phyloP scores from a whole-genome alignment of 2,113 vertebrate genomes.

The Motacilla tschutschensis region DNA sequence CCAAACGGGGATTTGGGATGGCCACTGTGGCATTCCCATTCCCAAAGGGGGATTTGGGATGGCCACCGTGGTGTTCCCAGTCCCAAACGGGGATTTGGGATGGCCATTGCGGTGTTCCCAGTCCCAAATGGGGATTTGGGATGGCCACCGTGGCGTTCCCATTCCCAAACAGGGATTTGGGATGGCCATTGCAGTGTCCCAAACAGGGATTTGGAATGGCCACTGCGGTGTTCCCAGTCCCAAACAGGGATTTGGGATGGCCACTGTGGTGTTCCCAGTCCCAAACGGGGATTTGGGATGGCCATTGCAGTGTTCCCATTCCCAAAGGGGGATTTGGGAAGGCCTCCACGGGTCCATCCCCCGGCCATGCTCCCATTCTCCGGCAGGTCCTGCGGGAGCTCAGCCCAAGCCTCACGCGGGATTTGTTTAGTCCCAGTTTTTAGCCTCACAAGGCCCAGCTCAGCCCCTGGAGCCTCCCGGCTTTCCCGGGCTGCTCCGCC shows the following conservation, averaged over 20 bases:
- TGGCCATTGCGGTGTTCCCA: fast-evolving
- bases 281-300: neutral
- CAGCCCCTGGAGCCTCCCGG: neutral
- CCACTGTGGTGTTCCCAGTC: fast-evolving
- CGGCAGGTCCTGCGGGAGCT: neutral
- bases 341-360: fast-evolving
- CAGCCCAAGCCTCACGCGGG: neutral
- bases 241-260: neutral
- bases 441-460: neutral
- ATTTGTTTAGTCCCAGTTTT: neutral
- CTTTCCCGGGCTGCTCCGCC: neutral
- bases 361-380: neutral
- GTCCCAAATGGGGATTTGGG: neutral
- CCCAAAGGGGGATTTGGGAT: neutral
- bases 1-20: neutral
- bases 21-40: fast-evolving
- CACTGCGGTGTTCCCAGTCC: neutral
- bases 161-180: neutral
- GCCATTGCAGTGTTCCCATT: fast-evolving
- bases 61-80: no score
- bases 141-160: fast-evolving
- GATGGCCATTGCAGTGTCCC: fast-evolving
- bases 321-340: neutral
- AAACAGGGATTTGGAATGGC: neutral
- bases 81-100: neutral